Base-by-base conservation (phyloP, 2,113 vertebrate genomes). In the Colossoma macropomum region DNA sequence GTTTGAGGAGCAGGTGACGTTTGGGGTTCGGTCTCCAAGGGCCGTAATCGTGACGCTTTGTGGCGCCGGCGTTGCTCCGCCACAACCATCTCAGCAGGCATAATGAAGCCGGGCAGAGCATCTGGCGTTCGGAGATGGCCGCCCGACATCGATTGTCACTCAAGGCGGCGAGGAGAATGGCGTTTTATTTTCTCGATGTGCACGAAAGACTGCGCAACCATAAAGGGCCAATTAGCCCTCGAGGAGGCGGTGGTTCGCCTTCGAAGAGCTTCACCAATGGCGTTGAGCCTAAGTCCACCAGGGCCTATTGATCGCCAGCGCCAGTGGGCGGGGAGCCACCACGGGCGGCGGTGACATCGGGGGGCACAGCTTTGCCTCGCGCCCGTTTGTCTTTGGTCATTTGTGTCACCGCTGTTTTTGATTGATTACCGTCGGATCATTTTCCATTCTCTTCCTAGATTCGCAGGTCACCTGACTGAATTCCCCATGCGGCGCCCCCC, bases 371-470 rank as follows among this genome's bases (percentile, higher is more conserved):
- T 90, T 89, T 89, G 93, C 94, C 93, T 94, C 86, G 86, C 74
- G 93, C 87, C 91, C 93, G 59, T 93, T 95, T 96, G 95, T 96
- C 93, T 90, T 92, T 87, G 93, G 95, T 94, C 95, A 97, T 97
- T 97, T 94, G 90, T 97, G 97, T 98, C 97, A 96, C 74, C 23
- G 6, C 91, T 54, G 13, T 88, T 91, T 88, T 95, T 99, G 97
- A 99, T 99, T 97, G 96, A 99, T 98, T 94, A 95, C 93, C 94
- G 92, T 95, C 93, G 92, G 93, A 95, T 96, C 94, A 86, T 93
- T 93, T 92, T 91, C 90, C 87, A 92, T 91, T 93, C 91, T 93
- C 92, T 90, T 89, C 45, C 86, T 89, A 89, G 91, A 91, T 89
- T 90, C 91, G 63, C 86, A 88, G 85, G 89, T 90, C 90, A 91